Base-by-base conservation (phyloP, 2,888 invertebrate genomes). In the Lasioglossum vierecki region DNA sequence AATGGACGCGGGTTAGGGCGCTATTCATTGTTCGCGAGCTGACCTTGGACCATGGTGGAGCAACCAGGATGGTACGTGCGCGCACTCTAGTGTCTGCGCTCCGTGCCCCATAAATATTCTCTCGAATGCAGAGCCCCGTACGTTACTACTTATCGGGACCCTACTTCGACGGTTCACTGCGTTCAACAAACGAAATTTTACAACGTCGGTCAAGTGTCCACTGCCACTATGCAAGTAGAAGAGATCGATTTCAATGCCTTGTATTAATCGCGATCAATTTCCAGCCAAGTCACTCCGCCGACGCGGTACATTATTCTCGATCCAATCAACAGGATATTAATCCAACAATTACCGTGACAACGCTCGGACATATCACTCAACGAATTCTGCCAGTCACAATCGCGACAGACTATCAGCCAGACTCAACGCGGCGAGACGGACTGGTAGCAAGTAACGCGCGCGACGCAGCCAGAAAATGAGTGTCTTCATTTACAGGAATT, bases 61-160 rank as follows among this genome's bases (percentile, higher is more conserved):
- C 79, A 77, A 78, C 79, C 72, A 49, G 46, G 79, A 71, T 60
- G 75, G 75, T 11, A 41, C 66, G 71, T 60, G 72, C 66, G 76
- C 63, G 60, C 41, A 46, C 75, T 35, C 68, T 22, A 75, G 53
- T 30, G 30, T 78, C 80, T 84, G 81, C 75, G 53, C 53, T 79
- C 82, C 79, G 79, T 84, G 79, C 76, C 80, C 82, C 86, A 88
- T 91, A 90, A 91, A 91, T 91, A 91, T 88, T 85, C 78, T 78
- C 63, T 22, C 0, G 83, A 79, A 84, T 76, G 83, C 44, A 39
- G 18, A 66, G 74, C 49, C 46, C 35, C 68, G 44, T 53, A 22
- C 49, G 63, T 73, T 68, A 68, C 76, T 76, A 84, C 78, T 84
- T 79, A 86, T 81, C 22, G 53, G 22, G 53, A 22, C 22, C 9